Base-by-base conservation (phyloP, 2,888 invertebrate species). In the Rhagophthalmus giganteus region DNA sequence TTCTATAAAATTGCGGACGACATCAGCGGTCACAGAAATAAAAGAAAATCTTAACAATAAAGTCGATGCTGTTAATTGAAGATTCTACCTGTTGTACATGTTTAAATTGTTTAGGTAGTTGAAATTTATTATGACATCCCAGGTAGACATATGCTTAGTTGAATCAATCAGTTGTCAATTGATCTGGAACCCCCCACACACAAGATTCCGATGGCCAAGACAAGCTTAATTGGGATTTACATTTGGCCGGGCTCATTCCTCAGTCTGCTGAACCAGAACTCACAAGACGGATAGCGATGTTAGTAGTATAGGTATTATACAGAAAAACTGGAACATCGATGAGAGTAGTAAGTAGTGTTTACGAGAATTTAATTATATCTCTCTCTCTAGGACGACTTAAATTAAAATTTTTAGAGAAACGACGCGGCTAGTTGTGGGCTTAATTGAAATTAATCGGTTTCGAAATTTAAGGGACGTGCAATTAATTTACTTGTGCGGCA, bases 151-250 rank as follows among this genome's bases (percentile, higher is more conserved):
- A 51, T 55, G 55, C 55, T 69, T 62, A 64, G 66, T 59, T 67
- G 72, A 73, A 74, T 73, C 74, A 73, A 73, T 74, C 74, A 74
- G 71, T 73, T 73, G 73, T 72, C 71, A 64, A 66, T 64, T 59
- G 66, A 58, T 61, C 39, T 58, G 54, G 58, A 59, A 63, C 64
- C 69, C 69, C 70, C 68, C 67, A 69, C 60, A 50, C 50, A 61
- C 66, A 61, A 63, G 68, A 65, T 66, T 66, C 68, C 69, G 60
- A 60, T 54, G 64, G 61, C 62, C 64, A 61, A 68, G 69, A 70
- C 69, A 69, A 66, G 66, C 69, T 73, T 74, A 73, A 74, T 73
- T 74, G 72, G 72, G 70, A 72, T 73, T 72, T 71, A 72, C 71
- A 71, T 72, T 70, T 70, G 65, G 63, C 64, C 63, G 55, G 64